These are phyloP conservation scores for Anneissia japonica DNA, from an alignment of 35 echinoderm and acorn worm species.

Conservation along the genomic window DNA sequence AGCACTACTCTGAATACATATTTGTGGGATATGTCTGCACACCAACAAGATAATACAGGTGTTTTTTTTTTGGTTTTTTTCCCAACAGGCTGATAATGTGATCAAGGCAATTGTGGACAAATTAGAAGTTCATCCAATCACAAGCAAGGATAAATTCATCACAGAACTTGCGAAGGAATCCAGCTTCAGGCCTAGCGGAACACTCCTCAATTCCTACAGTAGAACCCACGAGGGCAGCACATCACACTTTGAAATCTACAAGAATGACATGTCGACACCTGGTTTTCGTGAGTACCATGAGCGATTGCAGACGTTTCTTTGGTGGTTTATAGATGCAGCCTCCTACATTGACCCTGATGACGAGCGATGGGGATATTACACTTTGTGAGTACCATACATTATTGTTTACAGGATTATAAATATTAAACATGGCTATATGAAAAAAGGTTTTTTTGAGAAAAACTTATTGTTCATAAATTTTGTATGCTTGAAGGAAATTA, in stretches of 20 bases:
- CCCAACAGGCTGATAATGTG: slow-evolving; percentile 71
- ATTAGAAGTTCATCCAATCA: slow-evolving; percentile 64
- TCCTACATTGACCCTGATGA: slow-evolving; percentile 84
- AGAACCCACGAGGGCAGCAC: slow-evolving; percentile 17
- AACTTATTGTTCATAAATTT: no score
- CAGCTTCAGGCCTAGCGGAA: slow-evolving; percentile 57
- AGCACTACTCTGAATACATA: no score
- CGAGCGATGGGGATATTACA: slow-evolving; percentile 82
- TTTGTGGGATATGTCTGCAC: no score
- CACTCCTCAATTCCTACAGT: slow-evolving; percentile 61
- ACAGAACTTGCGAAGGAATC: slow-evolving; percentile 51
- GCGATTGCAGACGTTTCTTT: slow-evolving; percentile 77
- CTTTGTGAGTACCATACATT: slow-evolving; percentile 52
- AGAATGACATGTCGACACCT: slow-evolving; percentile 25
- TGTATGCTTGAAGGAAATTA: no score
- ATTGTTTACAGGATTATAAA: no score
- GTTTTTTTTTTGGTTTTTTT: neutral
- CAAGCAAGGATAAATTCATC: slow-evolving; percentile 67
- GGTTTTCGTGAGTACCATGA: slow-evolving; percentile 55
- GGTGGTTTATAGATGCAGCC: slow-evolving; percentile 88
- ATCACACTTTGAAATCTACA: slow-evolving; percentile 79
- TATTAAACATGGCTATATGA: no score
- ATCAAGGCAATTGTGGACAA: slow-evolving; percentile 66
- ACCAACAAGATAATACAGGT: no score
- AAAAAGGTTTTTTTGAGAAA: no score